Conservation (phyloP, 1,140 invertebrate genomes). For the Myzus persicae region DNA sequence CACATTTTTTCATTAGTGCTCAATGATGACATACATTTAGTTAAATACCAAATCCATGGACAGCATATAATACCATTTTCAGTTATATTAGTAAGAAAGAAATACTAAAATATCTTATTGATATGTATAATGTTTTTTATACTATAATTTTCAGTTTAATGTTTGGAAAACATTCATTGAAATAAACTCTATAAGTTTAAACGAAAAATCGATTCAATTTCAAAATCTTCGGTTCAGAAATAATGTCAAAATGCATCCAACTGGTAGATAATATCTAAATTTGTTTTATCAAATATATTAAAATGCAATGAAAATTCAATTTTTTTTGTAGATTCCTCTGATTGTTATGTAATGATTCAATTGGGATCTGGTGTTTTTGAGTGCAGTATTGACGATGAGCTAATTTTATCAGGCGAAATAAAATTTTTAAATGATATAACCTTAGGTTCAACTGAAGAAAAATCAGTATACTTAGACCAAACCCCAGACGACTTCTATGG, state of each 20-base stretch:
- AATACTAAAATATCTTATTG: not conserved
- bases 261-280: not conserved
- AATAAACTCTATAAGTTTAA: not conserved
- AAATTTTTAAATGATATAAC: not conserved
- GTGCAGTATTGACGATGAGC: not conserved
- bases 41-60: not conserved
- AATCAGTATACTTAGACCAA: not conserved
- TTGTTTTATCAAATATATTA: not conserved
- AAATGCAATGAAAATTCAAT: not conserved
- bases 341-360: conserved; percentile 20
- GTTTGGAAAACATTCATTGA: conserved; percentile 13
- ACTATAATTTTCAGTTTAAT: not conserved
- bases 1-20: not conserved
- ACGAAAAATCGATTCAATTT: not conserved
- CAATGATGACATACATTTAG: not conserved
- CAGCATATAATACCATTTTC: conserved; percentile 3
- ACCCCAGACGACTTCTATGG: not conserved
- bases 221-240: conserved; percentile 9
- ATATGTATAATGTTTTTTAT: not conserved
- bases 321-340: not conserved
- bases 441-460: not conserved
- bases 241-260: not conserved
- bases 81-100: conserved; percentile 28
- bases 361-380: conserved; percentile 7
- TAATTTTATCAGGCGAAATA: not conserved